Conservation (phyloP, 2,888 invertebrate genomes). For the Lepidocyrtinus sp. region DNA sequence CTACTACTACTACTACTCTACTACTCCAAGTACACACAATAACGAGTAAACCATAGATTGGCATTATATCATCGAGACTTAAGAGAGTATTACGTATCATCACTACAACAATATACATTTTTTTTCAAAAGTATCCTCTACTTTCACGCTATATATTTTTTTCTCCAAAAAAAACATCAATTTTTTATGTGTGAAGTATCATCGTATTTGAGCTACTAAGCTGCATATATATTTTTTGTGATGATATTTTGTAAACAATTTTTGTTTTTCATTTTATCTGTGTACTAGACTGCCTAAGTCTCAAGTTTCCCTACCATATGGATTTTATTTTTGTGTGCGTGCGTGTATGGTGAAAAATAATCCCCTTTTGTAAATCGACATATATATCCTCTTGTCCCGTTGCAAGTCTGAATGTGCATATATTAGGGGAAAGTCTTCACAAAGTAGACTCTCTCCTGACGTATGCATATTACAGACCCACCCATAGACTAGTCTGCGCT, state of each 20-base stretch:
- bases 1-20: constrained; percentile 50
- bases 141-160: neutral
- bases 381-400: constrained; percentile 4
- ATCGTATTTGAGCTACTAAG: too few relatives aligned
- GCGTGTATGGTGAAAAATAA: constrained; percentile 15
- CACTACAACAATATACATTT: constrained; percentile 48
- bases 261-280: neutral
- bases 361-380: neutral
- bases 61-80: constrained; percentile 43
- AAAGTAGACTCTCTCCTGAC: neutral
- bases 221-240: neutral
- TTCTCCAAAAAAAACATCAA: neutral
- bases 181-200: neutral
- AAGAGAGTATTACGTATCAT: constrained; percentile 35
- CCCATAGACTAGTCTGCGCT: constrained; percentile 8
- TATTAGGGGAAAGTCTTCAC: neutral
- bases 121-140: constrained; percentile 2
- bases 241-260: neutral
- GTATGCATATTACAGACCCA: constrained; percentile 10
- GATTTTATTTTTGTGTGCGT: constrained; percentile 1
- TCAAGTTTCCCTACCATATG: neutral
- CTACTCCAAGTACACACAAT: constrained; percentile 62
- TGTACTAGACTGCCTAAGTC: neutral
- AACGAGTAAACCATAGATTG: constrained; percentile 47
- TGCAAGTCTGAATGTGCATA: constrained; percentile 5